phyloP scores from a whole-genome alignment of 1,140 invertebrate genomes.

The Achroia grisella region DNA sequence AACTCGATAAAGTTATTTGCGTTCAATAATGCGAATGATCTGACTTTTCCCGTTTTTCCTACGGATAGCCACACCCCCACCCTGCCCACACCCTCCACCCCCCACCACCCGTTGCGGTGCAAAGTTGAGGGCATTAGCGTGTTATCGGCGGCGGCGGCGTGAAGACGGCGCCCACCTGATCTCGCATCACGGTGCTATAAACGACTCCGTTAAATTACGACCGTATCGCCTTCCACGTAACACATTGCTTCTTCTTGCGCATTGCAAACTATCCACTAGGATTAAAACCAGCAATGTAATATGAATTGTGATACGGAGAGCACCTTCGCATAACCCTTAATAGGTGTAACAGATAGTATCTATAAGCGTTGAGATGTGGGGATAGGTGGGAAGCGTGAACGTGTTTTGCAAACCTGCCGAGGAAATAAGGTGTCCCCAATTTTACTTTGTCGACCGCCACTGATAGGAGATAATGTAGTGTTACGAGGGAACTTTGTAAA shows the following conservation, averaged over 20 bases:
- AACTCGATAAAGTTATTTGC: slow-evolving; percentile 65
- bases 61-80: slow-evolving; percentile 30
- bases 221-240: not conserved
- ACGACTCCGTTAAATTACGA: slow-evolving; percentile 19
- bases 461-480: slow-evolving; percentile 55
- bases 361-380: slow-evolving; percentile 70
- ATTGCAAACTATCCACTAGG: not conserved
- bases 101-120: slow-evolving; percentile 57
- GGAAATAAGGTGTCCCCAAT: slow-evolving; percentile 67
- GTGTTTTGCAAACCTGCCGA: slow-evolving; percentile 68
- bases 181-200: slow-evolving; percentile 18
- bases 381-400: slow-evolving; percentile 70
- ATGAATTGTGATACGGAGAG: not conserved
- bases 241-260: slow-evolving; percentile 18
- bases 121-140: slow-evolving; percentile 75
- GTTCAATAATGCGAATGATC: slow-evolving; percentile 69
- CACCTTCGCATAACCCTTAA: slow-evolving; percentile 19
- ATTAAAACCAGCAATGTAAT: slow-evolving; percentile 19
- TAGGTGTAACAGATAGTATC: slow-evolving; percentile 66
- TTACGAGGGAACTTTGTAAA: slow-evolving; percentile 36
- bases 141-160: slow-evolving; percentile 64
- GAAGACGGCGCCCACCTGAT: slow-evolving; percentile 67
- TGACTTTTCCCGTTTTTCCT: slow-evolving; percentile 68
- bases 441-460: slow-evolving; percentile 56
- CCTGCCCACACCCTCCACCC: slow-evolving; percentile 12